These are phyloP conservation scores for Trematomus bernacchii DNA, from an alignment of 2,797 vertebrate genomes.

Conservation along the genomic window DNA sequence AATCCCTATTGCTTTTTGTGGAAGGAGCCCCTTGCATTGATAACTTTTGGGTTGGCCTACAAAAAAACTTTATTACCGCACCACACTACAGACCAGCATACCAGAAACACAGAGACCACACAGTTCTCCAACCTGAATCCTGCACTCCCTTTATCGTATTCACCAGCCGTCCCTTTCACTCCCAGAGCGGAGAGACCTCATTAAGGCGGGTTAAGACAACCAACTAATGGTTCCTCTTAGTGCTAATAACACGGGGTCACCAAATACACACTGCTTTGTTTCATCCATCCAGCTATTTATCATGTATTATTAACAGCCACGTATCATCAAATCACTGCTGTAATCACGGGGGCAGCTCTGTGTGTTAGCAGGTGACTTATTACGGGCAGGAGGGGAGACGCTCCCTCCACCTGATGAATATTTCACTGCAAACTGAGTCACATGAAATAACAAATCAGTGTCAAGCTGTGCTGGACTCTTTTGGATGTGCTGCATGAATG, in stretches of 20 bases:
- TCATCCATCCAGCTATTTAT: constrained; percentile 80
- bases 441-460: constrained; percentile 60
- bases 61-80: no score
- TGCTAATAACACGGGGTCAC: constrained; percentile 82
- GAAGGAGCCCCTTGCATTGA: no score
- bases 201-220: constrained; percentile 84
- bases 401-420: constrained; percentile 63
- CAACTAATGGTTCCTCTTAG: constrained; percentile 84
- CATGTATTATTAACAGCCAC: constrained; percentile 79
- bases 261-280: constrained; percentile 82
- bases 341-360: constrained; percentile 67
- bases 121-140: constrained; percentile 45
- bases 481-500: constrained; percentile 8
- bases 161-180: constrained; percentile 70
- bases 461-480: constrained; percentile 49
- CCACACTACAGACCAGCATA: not conserved
- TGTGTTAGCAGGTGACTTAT: constrained; percentile 69
- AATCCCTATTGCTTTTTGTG: no score
- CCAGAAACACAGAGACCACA: constrained; percentile 22
- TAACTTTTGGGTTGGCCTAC: no score
- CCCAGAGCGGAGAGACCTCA: constrained; percentile 82
- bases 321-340: constrained; percentile 71
- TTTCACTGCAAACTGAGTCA: constrained; percentile 54
- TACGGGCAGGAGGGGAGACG: constrained; percentile 42
- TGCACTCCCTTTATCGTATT: constrained; percentile 64